Evolutionary conservation across 2,113 vertebrate genomes (phyloP).

Genomic region (Austrofundulus limnaeus): DNA sequence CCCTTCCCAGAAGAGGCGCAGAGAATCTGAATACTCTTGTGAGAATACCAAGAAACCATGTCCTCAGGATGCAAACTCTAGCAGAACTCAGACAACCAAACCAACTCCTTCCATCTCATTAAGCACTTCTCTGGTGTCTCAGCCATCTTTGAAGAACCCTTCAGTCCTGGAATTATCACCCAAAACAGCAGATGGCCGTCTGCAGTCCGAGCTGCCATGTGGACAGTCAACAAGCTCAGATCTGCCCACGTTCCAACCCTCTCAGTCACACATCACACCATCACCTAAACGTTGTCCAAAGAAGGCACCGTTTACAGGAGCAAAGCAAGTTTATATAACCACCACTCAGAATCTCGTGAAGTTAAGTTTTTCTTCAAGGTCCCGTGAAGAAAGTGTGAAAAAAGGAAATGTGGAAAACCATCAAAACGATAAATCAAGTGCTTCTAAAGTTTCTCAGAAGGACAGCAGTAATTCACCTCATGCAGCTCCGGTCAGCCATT

Average conservation of each 20-base stretch:
- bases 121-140: neutral
- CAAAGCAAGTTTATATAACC: constrained; percentile 25
- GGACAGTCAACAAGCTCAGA: constrained; percentile 9
- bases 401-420: neutral
- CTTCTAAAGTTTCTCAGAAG: constrained; percentile 1
- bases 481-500: neutral
- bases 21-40: constrained; percentile 16
- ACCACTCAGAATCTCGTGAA: neutral
- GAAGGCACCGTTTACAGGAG: neutral
- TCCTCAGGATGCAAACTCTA: constrained; percentile 10
- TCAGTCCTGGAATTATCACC: constrained; percentile 7
- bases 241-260: neutral
- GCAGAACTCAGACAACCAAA: constrained; percentile 11
- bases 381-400: constrained; percentile 11
- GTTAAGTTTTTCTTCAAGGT: neutral
- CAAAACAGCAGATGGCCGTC: constrained; percentile 17
- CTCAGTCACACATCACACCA: constrained; percentile 9
- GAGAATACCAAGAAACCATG: constrained; percentile 41
- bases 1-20: constrained; percentile 47
- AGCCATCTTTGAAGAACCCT: neutral
- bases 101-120: neutral
- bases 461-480: constrained; percentile 2
- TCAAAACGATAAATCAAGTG: constrained; percentile 4
- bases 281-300: constrained; percentile 4
- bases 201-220: neutral